phyloP scores from a whole-genome alignment of 2,888 invertebrate genomes.

The Drosophila subsilvestris region DNA sequence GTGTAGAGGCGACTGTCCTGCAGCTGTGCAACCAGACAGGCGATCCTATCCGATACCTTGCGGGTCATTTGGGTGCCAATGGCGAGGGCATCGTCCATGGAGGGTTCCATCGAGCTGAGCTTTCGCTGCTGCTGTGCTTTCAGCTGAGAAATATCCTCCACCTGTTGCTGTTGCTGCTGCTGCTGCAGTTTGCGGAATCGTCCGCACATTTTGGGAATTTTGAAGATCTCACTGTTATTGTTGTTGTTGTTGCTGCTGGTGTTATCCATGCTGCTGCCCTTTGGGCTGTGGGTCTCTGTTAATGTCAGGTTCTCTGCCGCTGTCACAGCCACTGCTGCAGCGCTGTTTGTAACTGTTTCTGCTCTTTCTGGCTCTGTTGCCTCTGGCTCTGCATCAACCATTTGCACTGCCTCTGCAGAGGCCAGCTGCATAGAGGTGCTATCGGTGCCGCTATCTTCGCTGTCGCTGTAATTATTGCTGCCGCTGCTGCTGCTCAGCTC shows the following conservation, averaged over 20 bases:
- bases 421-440: slow-evolving; percentile 10
- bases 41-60: slow-evolving; percentile 63
- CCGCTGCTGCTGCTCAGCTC: slow-evolving; percentile 26
- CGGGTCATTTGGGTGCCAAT: slow-evolving; percentile 81
- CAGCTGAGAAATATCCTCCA: slow-evolving; percentile 33
- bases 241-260: slow-evolving; percentile 18
- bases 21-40: slow-evolving; percentile 64
- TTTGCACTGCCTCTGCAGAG: slow-evolving; percentile 10
- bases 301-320: slow-evolving; percentile 29
- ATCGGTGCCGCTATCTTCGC: slow-evolving; percentile 54
- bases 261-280: slow-evolving; percentile 25
- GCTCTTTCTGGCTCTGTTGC: slow-evolving; percentile 1
- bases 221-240: slow-evolving; percentile 33
- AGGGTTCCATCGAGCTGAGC: slow-evolving; percentile 68
- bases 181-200: slow-evolving; percentile 59
- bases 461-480: slow-evolving; percentile 30
- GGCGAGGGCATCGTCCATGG: slow-evolving; percentile 80
- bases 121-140: slow-evolving; percentile 66
- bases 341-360: slow-evolving; percentile 2
- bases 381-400: slow-evolving; percentile 1
- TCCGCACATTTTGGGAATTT: slow-evolving; percentile 66
- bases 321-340: background rate
- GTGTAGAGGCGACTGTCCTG: slow-evolving; percentile 80
- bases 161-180: slow-evolving; percentile 22
- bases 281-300: slow-evolving; percentile 1